Base-by-base conservation (phyloP, 2,888 invertebrate species). In the Axea sp. region DNA sequence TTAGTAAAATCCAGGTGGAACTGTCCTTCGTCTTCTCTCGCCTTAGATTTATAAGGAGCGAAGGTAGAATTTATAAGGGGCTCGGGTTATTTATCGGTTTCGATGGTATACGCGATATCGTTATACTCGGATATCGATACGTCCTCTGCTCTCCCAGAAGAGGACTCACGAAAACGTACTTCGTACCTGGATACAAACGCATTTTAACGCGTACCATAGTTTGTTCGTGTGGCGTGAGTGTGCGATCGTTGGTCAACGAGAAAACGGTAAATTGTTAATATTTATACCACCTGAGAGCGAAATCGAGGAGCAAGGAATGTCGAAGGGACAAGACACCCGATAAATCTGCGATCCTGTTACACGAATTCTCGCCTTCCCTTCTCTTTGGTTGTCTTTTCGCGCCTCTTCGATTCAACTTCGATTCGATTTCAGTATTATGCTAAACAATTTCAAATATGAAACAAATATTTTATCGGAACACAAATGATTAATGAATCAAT, bases 41-140 rank as follows among this genome's bases (percentile, higher is more conserved):
- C 77, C 74, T 73, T 81, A 82, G 84, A 86, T 87, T 87, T 86
- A 86, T 85, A 86, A 86, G 86, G 85, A 86, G 86, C 84, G 85
- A 87, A 84, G 81, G 60, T 59, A 79, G 80, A 82, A 87, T 86
- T 87, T 86, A 86, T 85, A 81, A 74, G 80, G 77, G 81, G 72
- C 77, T 76, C 62, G 49, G 76, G 82, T 86, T 84, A 86, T 86
- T 86, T 86, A 87, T 86, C 79, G 86, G 84, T 84, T 83, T 84
- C 83, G 86, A 87, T 86, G 84, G 82, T 76, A 78, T 81, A 83
- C 80, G 83, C 81, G 87, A 87, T 86, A 86, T 84, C 85, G 83
- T 83, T 81, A 84, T 76, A 81, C 85, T 84, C 81, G 84, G 84
- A 84, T 85, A 85, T 86, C 85, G 85, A 86, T 84, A 85, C 82